These are phyloP conservation scores for Cyprinodon tularosa DNA, from an alignment of 2,113 vertebrate genomes.

Conservation along the genomic window DNA sequence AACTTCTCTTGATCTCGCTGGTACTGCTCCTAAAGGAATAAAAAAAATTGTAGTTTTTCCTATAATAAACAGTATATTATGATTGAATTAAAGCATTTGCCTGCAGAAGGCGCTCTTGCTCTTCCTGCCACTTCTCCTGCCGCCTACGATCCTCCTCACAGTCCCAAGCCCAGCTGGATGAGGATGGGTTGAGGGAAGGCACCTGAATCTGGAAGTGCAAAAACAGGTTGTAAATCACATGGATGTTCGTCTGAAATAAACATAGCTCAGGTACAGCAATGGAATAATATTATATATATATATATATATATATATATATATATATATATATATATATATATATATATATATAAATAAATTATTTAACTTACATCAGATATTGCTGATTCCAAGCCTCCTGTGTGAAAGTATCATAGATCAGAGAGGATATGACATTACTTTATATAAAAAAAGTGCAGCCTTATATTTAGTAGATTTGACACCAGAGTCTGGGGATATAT, in stretches of 20 bases:
- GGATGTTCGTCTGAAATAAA: background rate
- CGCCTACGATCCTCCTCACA: slow-evolving; percentile 87
- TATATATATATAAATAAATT: background rate
- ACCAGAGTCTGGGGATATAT: slow-evolving; percentile 33
- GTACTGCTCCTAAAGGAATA: slow-evolving; percentile 86
- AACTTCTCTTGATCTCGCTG: slow-evolving; percentile 89
- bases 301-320: too few species aligned
- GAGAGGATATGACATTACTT: background rate
- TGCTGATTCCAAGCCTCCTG: slow-evolving; percentile 90
- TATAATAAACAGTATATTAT: background rate
- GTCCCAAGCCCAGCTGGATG: slow-evolving; percentile 91
- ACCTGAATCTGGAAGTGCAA: slow-evolving; percentile 84
- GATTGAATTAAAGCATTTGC: slow-evolving; percentile 63
- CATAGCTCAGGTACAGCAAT: too few species aligned
- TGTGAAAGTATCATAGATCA: slow-evolving; percentile 34
- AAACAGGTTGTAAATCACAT: slow-evolving; percentile 30
- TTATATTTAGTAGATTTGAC: background rate
- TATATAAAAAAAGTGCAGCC: background rate
- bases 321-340: too few species aligned
- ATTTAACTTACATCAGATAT: slow-evolving; percentile 91
- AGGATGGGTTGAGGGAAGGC: slow-evolving; percentile 85
- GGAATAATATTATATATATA: too few species aligned
- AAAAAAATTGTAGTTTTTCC: slow-evolving; percentile 1
- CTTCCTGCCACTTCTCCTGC: slow-evolving; percentile 95
- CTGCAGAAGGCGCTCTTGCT: slow-evolving; percentile 94